phyloP scores from a whole-genome alignment of 2,888 invertebrate species.

The Ceratothoa steindachneri region DNA sequence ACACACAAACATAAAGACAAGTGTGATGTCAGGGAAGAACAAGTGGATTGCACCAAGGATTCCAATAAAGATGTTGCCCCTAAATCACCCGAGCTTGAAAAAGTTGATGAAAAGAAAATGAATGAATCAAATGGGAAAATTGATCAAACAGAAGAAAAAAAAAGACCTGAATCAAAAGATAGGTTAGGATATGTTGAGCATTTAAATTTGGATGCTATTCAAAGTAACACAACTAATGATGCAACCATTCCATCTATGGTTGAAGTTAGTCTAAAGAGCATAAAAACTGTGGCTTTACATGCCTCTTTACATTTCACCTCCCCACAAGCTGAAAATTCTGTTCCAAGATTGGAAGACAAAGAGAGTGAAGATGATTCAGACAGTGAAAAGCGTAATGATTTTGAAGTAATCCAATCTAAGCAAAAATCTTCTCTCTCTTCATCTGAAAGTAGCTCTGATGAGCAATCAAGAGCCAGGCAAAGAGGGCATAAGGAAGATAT shows the following conservation, averaged over 20 bases:
- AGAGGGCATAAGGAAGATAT: not conserved
- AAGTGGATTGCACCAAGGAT: too few species aligned
- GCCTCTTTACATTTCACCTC: too few species aligned
- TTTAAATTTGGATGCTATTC: too few species aligned
- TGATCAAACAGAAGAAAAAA: not conserved
- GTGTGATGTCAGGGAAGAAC: not conserved
- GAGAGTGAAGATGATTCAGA: not conserved
- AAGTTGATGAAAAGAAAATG: not conserved
- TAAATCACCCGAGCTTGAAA: not conserved
- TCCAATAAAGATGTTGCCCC: constrained; percentile 13
- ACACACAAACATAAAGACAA: not conserved
- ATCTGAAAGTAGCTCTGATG: not conserved
- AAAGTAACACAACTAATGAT: too few species aligned
- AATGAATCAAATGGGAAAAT: not conserved
- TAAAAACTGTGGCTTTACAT: too few species aligned
- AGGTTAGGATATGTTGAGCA: too few species aligned
- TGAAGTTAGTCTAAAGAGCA: too few species aligned
- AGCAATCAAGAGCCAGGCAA: not conserved
- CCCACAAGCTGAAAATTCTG: too few species aligned
- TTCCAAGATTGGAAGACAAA: too few species aligned
- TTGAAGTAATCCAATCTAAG: constrained; percentile 22
- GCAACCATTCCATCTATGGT: too few species aligned
- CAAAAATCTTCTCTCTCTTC: constrained; percentile 15
- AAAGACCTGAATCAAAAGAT: not conserved
- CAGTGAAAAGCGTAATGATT: not conserved